Evolutionary conservation across 2,113 vertebrate species (phyloP), one percentile per base, ranked within the genome.

Genomic region (Toxotes jaculatrix): DNA sequence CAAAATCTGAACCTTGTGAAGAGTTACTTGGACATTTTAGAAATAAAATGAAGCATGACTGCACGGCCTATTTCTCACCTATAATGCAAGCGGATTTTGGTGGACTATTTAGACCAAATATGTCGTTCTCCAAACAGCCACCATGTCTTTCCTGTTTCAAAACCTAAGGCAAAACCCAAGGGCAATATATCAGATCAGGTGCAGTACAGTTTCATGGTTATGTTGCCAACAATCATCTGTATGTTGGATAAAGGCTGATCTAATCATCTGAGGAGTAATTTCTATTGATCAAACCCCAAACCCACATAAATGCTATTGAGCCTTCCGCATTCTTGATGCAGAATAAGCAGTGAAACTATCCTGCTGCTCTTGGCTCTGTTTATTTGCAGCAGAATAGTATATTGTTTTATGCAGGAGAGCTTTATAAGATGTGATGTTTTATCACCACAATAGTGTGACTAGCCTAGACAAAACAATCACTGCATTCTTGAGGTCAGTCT

Each of bases 401-500:
- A 75, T 49, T 57, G 32, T 82, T 75, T 84, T 21, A 78, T 27
- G 27, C 7, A 61, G 34, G 19, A 64, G 56, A 53, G 13, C 61
- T 73, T 81, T 56, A 64, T 69, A 69, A 63, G 19, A 76, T 69
- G 59, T 70, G 62, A 11, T 5, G 62, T 74, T 84, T 78, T 56
- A 84, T 59, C 45, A 45, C 32, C 36, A 85, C 71, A 77, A 76
- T 60, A 67, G 42, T 73, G 72, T 65, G 53, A 68, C 56, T 68
- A 68, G 66, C 40, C 66, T 31, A 59, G 56, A 82, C 79, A 53
- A 82, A 77, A 82, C 79, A 82, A 83, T 77, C 47, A 14, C 38
- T 45, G 68, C 62, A 80, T 86, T 86, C 72, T 83, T 80, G 80
- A 80, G 72, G 77, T 83, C 56, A 55, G 60, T 62, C 60, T 66